Conservation (phyloP, 2,888 invertebrate species). For the Microplitis deprimator region DNA sequence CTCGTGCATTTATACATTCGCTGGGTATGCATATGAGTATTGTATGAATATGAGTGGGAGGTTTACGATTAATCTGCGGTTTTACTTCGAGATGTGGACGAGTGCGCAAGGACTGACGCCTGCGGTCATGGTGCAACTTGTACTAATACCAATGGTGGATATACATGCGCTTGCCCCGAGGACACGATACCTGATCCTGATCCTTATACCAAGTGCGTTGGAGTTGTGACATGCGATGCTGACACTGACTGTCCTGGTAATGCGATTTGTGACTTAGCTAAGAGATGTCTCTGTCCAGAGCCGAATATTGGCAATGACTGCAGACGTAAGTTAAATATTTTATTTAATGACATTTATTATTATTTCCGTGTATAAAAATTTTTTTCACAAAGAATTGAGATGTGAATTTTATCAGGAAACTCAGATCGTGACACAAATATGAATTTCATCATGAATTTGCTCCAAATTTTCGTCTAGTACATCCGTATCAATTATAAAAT, state of each 20-base stretch:
- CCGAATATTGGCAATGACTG: conserved; percentile 94
- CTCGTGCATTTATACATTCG: background rate
- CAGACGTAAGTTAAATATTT: conserved; percentile 79
- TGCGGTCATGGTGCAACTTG: conserved; percentile 90
- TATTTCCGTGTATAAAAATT: no score
- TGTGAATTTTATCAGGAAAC: no score
- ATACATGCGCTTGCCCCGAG: conserved; percentile 85
- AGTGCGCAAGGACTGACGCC: conserved; percentile 80
- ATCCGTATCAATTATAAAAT: no score
- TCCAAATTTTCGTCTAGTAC: no score
- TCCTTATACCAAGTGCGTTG: conserved; percentile 85
- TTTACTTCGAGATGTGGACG: conserved; percentile 80
- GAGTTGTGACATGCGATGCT: conserved; percentile 83
- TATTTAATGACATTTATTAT: background rate
- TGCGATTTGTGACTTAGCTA: conserved; percentile 84
- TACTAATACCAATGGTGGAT: conserved; percentile 83
- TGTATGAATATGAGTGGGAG: background rate
- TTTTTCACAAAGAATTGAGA: no score
- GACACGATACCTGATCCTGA: conserved; percentile 88
- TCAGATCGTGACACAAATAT: no score
- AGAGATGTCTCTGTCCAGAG: conserved; percentile 89
- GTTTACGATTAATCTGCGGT: conserved; percentile 25
- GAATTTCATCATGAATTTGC: no score
- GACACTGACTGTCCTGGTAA: conserved; percentile 91
- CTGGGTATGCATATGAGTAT: background rate